These are phyloP conservation scores for Papilio helenus DNA, from an alignment of 1,140 invertebrate species.

Conservation along the genomic window DNA sequence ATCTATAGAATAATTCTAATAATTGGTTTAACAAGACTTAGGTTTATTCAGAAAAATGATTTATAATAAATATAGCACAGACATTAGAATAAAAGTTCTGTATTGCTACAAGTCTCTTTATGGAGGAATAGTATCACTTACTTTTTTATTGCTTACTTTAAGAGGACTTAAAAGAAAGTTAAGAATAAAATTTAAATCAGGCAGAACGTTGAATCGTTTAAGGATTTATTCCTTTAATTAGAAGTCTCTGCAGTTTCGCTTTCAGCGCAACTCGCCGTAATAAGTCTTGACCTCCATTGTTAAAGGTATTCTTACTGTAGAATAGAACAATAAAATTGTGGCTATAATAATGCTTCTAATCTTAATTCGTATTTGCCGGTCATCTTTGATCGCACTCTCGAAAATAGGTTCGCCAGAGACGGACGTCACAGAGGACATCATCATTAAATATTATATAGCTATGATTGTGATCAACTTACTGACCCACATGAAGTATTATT, in stretches of 20 bases:
- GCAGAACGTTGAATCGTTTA: not conserved
- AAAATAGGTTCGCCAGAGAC: no score
- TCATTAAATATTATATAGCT: no score
- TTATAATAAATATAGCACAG: not conserved
- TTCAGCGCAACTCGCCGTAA: not conserved
- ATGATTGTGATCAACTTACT: no score
- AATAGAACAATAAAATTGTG: not conserved
- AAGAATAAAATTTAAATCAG: conserved; percentile 7
- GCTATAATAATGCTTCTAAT: not conserved
- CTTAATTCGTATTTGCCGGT: no score
- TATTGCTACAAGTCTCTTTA: not conserved
- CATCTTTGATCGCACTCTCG: no score
- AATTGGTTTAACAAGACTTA: not conserved
- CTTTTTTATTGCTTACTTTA: not conserved
- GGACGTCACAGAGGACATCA: no score
- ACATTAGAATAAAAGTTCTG: not conserved
- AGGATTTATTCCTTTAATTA: conserved; percentile 14
- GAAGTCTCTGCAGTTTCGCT: not conserved
- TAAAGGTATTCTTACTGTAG: not conserved
- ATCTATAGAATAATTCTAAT: not conserved
- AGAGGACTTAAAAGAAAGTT: not conserved
- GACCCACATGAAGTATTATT: no score
- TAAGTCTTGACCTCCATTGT: not conserved
- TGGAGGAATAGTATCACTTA: not conserved
- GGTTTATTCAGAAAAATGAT: not conserved